Percentiles rank a stretch among this genome's conserved stretches.
These are phyloP conservation scores for Lophius piscatorius DNA, from an alignment of 2,113 vertebrate genomes.

Conservation along the genomic window DNA sequence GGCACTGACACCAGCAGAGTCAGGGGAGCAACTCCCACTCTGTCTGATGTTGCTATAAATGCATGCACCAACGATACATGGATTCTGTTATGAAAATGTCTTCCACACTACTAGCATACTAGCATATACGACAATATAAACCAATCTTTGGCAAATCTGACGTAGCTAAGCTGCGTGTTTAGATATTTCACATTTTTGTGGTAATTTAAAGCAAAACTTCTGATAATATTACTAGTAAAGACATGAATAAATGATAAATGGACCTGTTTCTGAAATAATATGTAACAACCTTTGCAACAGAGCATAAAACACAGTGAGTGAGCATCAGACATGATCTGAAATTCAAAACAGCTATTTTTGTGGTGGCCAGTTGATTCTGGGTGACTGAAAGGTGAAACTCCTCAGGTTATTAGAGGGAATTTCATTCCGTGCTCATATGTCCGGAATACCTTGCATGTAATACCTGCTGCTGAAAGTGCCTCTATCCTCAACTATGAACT, in stretches of 20 bases:
- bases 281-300: background rate
- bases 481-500: background rate
- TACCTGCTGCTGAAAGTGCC: conserved; percentile 27
- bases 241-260: background rate
- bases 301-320: conserved; percentile 11
- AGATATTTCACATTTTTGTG: background rate
- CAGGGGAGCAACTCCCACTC: conserved; percentile 46
- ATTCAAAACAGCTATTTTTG: conserved; percentile 53
- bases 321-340: conserved; percentile 40
- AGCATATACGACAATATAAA: background rate
- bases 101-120: conserved; percentile 6
- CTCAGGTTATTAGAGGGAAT: conserved; percentile 56
- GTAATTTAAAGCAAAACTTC: no score
- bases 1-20: conserved; percentile 20
- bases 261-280: background rate
- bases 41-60: conserved; percentile 49
- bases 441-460: conserved; percentile 25
- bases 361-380: conserved; percentile 62
- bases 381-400: conserved; percentile 57
- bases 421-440: conserved; percentile 36
- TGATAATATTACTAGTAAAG: no score
- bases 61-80: conserved; percentile 28
- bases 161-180: background rate
- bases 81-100: conserved; percentile 3
- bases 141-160: background rate